These are phyloP conservation scores for Dunckerocampus dactyliophorus DNA, from an alignment of 2,113 vertebrate species.

Conservation along the genomic window DNA sequence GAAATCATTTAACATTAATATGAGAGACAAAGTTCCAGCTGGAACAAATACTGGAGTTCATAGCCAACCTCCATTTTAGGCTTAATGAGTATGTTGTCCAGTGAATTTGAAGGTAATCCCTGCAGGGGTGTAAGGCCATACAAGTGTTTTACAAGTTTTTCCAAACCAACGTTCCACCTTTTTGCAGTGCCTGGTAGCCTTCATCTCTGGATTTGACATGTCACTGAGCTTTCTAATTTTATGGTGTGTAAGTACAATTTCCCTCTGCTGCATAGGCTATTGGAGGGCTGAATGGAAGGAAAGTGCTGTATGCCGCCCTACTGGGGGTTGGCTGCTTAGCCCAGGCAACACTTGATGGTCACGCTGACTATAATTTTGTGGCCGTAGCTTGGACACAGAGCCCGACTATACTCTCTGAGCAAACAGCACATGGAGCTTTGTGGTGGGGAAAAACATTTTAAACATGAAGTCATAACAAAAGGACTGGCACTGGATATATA, in stretches of 20 bases:
- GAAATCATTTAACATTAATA: slow-evolving; percentile 6
- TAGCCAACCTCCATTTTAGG: not conserved
- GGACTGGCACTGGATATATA: slow-evolving; percentile 36
- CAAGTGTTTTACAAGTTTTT: slow-evolving; percentile 19
- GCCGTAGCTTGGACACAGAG: slow-evolving; percentile 54
- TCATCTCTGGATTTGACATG: slow-evolving; percentile 38
- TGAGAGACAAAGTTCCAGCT: slow-evolving; percentile 1
- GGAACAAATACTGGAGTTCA: not conserved
- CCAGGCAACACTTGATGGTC: slow-evolving; percentile 46
- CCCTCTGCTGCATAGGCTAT: slow-evolving; percentile 40
- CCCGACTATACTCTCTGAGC: slow-evolving; percentile 56
- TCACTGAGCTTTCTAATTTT: slow-evolving; percentile 57
- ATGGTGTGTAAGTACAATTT: slow-evolving; percentile 52
- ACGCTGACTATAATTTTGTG: slow-evolving; percentile 61
- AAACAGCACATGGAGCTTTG: slow-evolving; percentile 57
- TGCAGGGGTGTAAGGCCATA: not conserved
- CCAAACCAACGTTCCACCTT: slow-evolving; percentile 19
- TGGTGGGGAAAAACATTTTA: slow-evolving; percentile 56
- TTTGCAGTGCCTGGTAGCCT: slow-evolving; percentile 27
- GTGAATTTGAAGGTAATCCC: slow-evolving; percentile 4
- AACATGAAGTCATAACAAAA: slow-evolving; percentile 66
- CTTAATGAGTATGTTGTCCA: slow-evolving; percentile 1
- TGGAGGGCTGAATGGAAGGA: slow-evolving; percentile 64
- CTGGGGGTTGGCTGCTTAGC: slow-evolving; percentile 35
- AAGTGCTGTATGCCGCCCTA: slow-evolving; percentile 48